phyloP scores from a whole-genome alignment of 2,113 vertebrate species.

The Manacus vitellinus region DNA sequence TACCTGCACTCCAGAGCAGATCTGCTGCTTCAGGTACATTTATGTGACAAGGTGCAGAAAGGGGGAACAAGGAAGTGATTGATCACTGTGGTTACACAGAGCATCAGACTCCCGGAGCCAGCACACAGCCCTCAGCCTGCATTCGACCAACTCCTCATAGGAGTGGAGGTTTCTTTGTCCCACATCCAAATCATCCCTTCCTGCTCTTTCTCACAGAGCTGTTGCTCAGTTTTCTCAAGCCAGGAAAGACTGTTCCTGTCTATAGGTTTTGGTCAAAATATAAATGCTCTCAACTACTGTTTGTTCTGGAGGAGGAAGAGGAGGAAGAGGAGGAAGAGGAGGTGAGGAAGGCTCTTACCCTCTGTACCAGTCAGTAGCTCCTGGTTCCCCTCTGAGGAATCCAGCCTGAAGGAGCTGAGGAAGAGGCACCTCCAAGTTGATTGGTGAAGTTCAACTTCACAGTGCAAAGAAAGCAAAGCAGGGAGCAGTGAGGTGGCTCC shows the following conservation, averaged over 20 bases:
- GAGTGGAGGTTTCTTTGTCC: background rate
- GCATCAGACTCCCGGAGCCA: background rate
- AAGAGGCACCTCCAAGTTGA: background rate
- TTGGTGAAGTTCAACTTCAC: background rate
- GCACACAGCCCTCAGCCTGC: background rate
- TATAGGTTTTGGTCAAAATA: background rate
- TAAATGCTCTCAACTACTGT: background rate
- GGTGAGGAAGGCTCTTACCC: background rate
- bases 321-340: background rate
- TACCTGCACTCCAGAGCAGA: background rate
- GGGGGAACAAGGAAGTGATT: background rate
- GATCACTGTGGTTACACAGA: background rate
- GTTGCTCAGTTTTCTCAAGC: background rate
- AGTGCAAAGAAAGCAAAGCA: background rate
- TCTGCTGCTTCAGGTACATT: background rate
- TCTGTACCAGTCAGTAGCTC: background rate
- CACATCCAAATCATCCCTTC: background rate
- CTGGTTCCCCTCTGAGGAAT: background rate
- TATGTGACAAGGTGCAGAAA: background rate
- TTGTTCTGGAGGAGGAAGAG: background rate
- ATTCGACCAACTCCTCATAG: background rate
- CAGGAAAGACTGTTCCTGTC: background rate
- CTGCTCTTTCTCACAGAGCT: background rate
- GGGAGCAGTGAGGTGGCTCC: background rate
- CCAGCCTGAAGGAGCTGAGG: background rate